Percentiles rank a stretch among this genome's conserved stretches.
Conservation (phyloP, 2,888 invertebrate genomes). For the Agrypnus murinus region DNA sequence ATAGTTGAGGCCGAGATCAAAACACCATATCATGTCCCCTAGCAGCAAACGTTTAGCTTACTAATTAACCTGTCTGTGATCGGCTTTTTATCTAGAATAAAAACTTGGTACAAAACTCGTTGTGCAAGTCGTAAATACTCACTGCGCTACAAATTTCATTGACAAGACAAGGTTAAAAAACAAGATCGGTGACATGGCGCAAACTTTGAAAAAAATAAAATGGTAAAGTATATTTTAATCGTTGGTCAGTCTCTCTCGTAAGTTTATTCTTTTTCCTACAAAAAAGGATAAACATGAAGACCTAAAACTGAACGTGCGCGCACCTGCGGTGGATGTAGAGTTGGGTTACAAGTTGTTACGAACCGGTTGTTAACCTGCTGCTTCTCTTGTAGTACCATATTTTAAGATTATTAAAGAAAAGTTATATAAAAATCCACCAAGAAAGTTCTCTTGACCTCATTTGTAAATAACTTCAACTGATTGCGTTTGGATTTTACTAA, state of each 20-base stretch:
- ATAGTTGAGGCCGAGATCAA: too few species aligned
- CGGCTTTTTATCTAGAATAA: neutral
- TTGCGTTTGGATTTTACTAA: too few species aligned
- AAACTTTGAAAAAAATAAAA: conserved; percentile 13
- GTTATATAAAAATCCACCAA: too few species aligned
- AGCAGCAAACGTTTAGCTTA: neutral
- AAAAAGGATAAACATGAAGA: conserved; percentile 27
- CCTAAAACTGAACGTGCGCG: conserved; percentile 16
- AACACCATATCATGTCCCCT: neutral
- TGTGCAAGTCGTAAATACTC: conserved; percentile 26
- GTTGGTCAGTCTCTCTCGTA: neutral
- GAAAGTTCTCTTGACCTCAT: too few species aligned
- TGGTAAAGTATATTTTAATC: neutral
- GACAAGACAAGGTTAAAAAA: conserved; percentile 34
- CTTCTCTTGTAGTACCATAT: too few species aligned
- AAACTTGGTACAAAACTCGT: conserved; percentile 19
- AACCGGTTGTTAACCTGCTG: conserved; percentile 35
- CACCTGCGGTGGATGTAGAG: conserved; percentile 26
- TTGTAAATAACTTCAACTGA: too few species aligned
- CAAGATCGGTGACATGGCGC: conserved; percentile 29
- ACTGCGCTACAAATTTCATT: conserved; percentile 30
- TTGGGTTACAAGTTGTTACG: conserved; percentile 20
- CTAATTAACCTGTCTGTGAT: conserved; percentile 7
- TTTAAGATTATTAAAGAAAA: too few species aligned
- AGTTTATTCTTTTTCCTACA: too few species aligned